Conservation (phyloP, 2,888 invertebrate species). For the Camponotus fellah region DNA sequence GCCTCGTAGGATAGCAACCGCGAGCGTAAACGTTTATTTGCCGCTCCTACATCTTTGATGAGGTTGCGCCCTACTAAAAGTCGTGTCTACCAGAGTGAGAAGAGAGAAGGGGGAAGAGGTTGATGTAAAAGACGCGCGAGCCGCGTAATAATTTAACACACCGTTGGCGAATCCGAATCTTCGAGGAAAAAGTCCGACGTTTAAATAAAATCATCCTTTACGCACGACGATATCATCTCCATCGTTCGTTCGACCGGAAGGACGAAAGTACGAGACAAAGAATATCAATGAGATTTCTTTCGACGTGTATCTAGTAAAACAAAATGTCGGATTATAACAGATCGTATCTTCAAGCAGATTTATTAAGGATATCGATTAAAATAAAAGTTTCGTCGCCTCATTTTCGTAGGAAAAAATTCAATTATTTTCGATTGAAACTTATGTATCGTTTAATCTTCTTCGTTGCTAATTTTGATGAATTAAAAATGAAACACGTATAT, state of each 20-base stretch:
- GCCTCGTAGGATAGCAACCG: conserved; percentile 28
- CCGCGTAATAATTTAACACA: conserved; percentile 53
- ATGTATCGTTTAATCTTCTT: background rate
- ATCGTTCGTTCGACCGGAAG: conserved; percentile 25
- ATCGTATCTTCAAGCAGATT: background rate
- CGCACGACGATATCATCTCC: conserved; percentile 35
- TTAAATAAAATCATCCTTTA: conserved; percentile 49
- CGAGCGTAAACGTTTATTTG: conserved; percentile 53
- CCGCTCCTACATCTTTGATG: conserved; percentile 53
- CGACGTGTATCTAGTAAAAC: background rate
- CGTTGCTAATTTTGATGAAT: conserved; percentile 10
- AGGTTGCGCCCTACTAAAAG: conserved; percentile 55
- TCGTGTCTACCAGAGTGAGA: conserved; percentile 1
- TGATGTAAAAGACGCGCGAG: conserved; percentile 47
- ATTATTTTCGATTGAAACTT: background rate
- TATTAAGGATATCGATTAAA: background rate
- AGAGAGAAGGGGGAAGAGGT: background rate
- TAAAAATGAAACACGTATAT: background rate
- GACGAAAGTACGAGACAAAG: conserved; percentile 6
- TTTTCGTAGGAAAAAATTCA: background rate
- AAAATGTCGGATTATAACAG: background rate
- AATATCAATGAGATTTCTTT: conserved; percentile 1
- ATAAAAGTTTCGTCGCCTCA: background rate
- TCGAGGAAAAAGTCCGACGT: conserved; percentile 45
- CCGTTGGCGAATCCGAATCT: conserved; percentile 52